phyloP scores from a whole-genome alignment of 2,888 invertebrate species.

The Nasonia oneida region DNA sequence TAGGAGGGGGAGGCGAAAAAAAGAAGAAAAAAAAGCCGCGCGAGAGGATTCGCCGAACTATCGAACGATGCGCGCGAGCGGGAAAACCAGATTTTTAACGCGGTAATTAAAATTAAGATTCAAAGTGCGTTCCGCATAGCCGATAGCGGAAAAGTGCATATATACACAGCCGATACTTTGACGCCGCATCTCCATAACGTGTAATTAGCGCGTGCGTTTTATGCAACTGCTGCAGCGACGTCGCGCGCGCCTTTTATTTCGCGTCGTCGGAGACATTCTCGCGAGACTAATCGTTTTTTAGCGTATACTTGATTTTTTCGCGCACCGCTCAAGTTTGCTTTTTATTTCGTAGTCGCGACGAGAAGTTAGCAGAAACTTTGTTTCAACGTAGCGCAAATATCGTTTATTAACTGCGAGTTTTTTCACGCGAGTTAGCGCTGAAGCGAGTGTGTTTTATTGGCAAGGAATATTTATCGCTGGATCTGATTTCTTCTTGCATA shows the following conservation, averaged over 20 bases:
- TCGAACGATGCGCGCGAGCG: background rate
- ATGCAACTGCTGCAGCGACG: conserved; percentile 27
- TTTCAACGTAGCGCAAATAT: conserved; percentile 30
- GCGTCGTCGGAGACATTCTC: conserved; percentile 10
- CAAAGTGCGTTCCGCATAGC: conserved; percentile 17
- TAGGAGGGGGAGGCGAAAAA: background rate
- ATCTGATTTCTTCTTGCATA: conserved; percentile 8
- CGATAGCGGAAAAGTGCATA: background rate
- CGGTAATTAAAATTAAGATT: conserved; percentile 48
- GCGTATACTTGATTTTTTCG: background rate
- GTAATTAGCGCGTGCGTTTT: conserved; percentile 54
- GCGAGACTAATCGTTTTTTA: background rate
- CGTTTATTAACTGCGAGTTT: conserved; percentile 15
- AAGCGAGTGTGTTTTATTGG: background rate
- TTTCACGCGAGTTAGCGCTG: background rate
- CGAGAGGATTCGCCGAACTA: background rate
- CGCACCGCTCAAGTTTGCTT: background rate
- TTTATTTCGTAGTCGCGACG: background rate
- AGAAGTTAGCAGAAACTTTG: conserved; percentile 38
- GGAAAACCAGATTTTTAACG: conserved; percentile 37
- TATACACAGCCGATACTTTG: background rate
- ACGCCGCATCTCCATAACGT: conserved; percentile 20
- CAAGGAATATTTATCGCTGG: background rate
- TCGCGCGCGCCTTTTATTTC: conserved; percentile 2
- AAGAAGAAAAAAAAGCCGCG: background rate